phyloP scores from a whole-genome alignment of 2,888 invertebrate genomes.

The Drosophila picticornis region DNA sequence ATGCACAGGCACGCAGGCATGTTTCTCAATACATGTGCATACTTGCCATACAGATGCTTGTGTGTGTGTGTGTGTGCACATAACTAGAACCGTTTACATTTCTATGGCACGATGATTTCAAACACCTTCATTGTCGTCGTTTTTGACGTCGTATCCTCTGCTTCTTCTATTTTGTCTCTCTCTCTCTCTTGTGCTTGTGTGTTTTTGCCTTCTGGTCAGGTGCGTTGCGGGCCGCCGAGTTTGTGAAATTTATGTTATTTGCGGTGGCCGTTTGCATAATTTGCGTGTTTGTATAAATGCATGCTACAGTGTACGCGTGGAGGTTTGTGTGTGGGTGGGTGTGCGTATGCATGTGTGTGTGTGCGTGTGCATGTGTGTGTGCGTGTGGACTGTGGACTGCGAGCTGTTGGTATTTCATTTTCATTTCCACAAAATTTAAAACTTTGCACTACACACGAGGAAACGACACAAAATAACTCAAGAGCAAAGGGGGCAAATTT shows the following conservation, averaged over 20 bases:
- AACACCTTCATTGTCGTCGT: constrained; percentile 68
- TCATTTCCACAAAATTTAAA: constrained; percentile 69
- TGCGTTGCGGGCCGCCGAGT: constrained; percentile 75
- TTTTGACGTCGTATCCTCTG: constrained; percentile 29
- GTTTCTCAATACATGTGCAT: constrained; percentile 36
- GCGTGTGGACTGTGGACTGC: constrained; percentile 17
- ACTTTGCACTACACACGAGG: constrained; percentile 57
- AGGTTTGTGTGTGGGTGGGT: constrained; percentile 6
- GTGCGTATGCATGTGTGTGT: constrained; percentile 4
- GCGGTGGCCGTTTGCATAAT: constrained; percentile 79
- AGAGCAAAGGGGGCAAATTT: constrained; percentile 9
- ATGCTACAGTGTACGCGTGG: constrained; percentile 23
- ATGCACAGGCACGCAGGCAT: constrained; percentile 50
- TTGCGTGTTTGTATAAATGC: constrained; percentile 76
- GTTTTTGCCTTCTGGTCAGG: constrained; percentile 51
- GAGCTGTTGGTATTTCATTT: constrained; percentile 71
- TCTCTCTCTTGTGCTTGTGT: neutral
- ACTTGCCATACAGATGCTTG: neutral
- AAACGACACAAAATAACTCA: constrained; percentile 57
- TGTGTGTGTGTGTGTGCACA: constrained; percentile 17
- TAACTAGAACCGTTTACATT: constrained; percentile 66
- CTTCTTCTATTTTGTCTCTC: neutral
- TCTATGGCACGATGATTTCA: constrained; percentile 64
- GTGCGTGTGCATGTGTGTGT: neutral
- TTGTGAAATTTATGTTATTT: constrained; percentile 79